These are phyloP conservation scores for Stigmatopora nigra DNA, from an alignment of 2,113 vertebrate species.

Conservation along the genomic window DNA sequence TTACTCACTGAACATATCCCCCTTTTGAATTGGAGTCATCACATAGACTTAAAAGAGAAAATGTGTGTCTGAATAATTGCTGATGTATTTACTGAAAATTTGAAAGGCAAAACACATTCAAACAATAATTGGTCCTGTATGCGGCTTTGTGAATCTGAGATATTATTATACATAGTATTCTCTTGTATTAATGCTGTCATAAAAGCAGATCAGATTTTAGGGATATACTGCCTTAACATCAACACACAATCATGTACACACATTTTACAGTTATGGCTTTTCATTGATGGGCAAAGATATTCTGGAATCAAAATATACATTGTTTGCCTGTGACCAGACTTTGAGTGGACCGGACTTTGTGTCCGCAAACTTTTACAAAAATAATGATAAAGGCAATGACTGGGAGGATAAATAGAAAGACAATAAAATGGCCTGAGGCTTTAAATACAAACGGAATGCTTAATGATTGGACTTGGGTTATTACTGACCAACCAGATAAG, in stretches of 20 bases:
- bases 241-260: slow-evolving; percentile 43
- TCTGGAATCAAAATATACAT: slow-evolving; percentile 45
- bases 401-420: too few relatives aligned
- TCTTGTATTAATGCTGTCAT: slow-evolving; percentile 50
- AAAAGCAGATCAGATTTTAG: slow-evolving; percentile 63
- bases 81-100: slow-evolving; percentile 22
- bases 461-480: too few relatives aligned
- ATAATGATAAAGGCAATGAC: too few relatives aligned
- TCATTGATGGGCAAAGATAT: slow-evolving; percentile 29
- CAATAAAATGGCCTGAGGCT: too few relatives aligned
- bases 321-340: slow-evolving; percentile 22
- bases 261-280: slow-evolving; percentile 49
- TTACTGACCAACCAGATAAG: too few relatives aligned
- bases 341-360: too few relatives aligned
- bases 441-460: too few relatives aligned
- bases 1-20: background rate
- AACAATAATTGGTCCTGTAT: slow-evolving; percentile 33
- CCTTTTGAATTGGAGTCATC: background rate
- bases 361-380: too few relatives aligned
- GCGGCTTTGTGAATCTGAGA: slow-evolving; percentile 11
- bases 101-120: slow-evolving; percentile 18
- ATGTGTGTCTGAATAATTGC: background rate
- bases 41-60: background rate
- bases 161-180: slow-evolving; percentile 23
- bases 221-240: slow-evolving; percentile 57